Evolutionary conservation across 2,797 vertebrate genomes (phyloP), one percentile per base, ranked within the genome.

Genomic region (Anguilla anguilla): DNA sequence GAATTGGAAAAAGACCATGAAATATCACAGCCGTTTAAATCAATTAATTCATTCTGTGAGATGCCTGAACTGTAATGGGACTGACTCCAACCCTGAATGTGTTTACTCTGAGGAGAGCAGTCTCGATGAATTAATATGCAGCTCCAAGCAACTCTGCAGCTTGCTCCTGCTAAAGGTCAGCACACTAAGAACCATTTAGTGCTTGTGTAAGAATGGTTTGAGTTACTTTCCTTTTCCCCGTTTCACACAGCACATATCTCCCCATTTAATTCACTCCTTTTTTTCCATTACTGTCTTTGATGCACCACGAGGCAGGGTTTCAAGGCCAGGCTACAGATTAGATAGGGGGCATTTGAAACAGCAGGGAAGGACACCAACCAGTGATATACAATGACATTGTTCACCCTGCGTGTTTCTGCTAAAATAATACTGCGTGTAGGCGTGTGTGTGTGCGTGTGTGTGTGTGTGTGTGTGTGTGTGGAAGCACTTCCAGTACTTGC

Each of bases 281-380:
- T 67, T 67, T 25, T 28, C 1, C 64, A 85, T 51, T 17, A 28
- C 17, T 61, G 55, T 67, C 87, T 35, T 19, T 84, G 83, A 67
- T 86, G 86, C 77, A 84, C 86, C 87, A 87, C 79, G 53, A 86
- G 89, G 90, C 90, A 92, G 87, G 90, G 91, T 93, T 94, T 92
- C 94, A 94, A 94, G 93, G 94, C 94, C 91, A 93, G 91, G 86
- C 89, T 0, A 84, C 69, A 84, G 94, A 94, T 95, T 91, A 96
- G 95, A 95, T 94, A 94, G 92, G 89, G 39, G 88, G 88, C 92
- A 90, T 93, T 93, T 93, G 93, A 93, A 94, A 89, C 92, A 81
- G 69, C 90, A 88, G 91, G 90, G 90, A 91, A 91, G 89, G 89
- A 89, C 89, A 0, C 39, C 25, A 55, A 72, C 89, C 43, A 91